A percentile compares a stretch with the other conserved stretches of the same genome.
These are phyloP conservation scores for Dascillus cervinus DNA, from an alignment of 2,888 invertebrate species.

Conservation along the genomic window DNA sequence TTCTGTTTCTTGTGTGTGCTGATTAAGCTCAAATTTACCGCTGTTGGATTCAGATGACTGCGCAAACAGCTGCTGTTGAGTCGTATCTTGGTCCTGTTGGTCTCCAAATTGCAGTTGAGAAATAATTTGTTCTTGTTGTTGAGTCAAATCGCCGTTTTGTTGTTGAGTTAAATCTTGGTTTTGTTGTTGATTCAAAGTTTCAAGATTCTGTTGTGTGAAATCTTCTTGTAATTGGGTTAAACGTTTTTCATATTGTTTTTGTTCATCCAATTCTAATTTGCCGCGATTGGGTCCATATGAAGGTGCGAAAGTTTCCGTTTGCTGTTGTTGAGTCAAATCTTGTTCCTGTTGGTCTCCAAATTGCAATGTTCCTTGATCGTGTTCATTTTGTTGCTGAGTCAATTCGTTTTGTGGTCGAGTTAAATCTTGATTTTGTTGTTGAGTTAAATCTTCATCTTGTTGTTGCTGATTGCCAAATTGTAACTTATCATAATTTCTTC, in stretches of 20 bases:
- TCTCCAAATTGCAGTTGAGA: slow-evolving; percentile 22
- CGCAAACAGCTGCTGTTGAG: too few species aligned
- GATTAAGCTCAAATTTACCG: too few species aligned
- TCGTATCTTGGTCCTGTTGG: slow-evolving; percentile 12
- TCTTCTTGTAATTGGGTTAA: slow-evolving; percentile 13
- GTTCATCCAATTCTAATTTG: slow-evolving; percentile 6
- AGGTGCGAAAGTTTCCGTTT: too few species aligned
- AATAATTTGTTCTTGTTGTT: slow-evolving; percentile 12
- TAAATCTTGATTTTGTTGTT: too few species aligned
- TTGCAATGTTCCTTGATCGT: slow-evolving; percentile 6
- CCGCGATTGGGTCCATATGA: slow-evolving; percentile 1
- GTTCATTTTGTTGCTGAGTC: slow-evolving; percentile 11
- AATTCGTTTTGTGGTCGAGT: slow-evolving; percentile 5
- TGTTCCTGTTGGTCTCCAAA: slow-evolving; percentile 19
- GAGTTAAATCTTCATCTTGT: neutral
- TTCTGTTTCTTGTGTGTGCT: too few species aligned
- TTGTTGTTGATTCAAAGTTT: too few species aligned
- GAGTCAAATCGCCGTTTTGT: too few species aligned
- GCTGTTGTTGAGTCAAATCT: slow-evolving; percentile 17
- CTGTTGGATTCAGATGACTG: too few species aligned
- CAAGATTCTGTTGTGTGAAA: slow-evolving; percentile 24
- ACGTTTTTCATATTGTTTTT: too few species aligned
- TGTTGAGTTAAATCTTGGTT: slow-evolving; percentile 1
- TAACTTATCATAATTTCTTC: neutral
- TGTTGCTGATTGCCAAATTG: slow-evolving; percentile 3